A percentile compares a stretch with the other conserved stretches of the same genome.
Conservation (phyloP, 92 coral and sea anemone species). For the Phenganax subtilis region DNA sequence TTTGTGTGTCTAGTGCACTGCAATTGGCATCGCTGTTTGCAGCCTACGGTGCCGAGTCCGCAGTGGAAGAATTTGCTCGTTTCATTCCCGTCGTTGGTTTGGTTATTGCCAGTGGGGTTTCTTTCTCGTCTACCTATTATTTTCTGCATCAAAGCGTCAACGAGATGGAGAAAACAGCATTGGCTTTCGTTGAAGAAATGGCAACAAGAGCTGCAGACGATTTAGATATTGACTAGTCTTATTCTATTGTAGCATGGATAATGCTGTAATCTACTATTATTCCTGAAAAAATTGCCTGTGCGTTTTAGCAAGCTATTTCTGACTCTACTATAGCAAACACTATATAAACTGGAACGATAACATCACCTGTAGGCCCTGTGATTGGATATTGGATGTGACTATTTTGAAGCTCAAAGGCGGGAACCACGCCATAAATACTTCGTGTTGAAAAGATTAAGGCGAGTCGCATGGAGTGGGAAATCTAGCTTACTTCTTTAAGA, state of each 20-base stretch:
- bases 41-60: conserved; percentile 30
- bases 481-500: no score
- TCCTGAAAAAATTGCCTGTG: no score
- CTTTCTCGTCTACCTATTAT: conserved; percentile 43
- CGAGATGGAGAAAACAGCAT: conserved; percentile 41
- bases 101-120: conserved; percentile 37
- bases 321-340: no score
- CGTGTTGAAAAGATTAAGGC: no score
- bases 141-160: conserved; percentile 38
- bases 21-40: conserved; percentile 18
- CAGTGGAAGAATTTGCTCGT: conserved; percentile 42
- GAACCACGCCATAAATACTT: no score
- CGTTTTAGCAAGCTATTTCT: no score
- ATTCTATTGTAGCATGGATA: not conserved
- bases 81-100: conserved; percentile 47
- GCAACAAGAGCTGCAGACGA: conserved; percentile 14
- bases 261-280: no score
- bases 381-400: no score
- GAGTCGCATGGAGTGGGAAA: no score
- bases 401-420: no score
- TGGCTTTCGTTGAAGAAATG: conserved; percentile 25
- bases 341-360: no score
- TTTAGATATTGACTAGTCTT: conserved; percentile 14
- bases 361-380: no score
- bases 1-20: conserved; percentile 32